Conservation (phyloP, 2,888 invertebrate species). For the Heliothis peltigera region DNA sequence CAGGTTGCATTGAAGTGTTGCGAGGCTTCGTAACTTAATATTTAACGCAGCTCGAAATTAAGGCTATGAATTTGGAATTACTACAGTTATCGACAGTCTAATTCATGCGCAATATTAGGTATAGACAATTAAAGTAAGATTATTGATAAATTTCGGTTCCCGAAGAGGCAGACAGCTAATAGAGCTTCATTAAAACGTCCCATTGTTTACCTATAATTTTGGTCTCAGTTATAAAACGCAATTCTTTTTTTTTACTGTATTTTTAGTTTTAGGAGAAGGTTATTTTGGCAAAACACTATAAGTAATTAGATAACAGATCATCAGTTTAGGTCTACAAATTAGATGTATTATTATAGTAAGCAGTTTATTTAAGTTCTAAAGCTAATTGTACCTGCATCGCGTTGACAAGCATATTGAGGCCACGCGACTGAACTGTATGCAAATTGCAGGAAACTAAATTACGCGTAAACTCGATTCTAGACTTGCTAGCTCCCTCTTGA, state of each 20-base stretch:
- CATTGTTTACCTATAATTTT: too few species aligned
- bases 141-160: too few species aligned
- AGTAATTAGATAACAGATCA: too few species aligned
- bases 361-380: slow-evolving; percentile 19
- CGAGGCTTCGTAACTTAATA: slow-evolving; percentile 1
- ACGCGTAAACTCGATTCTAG: not conserved
- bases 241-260: too few species aligned
- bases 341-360: not conserved
- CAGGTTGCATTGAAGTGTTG: slow-evolving; percentile 20
- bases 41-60: not conserved
- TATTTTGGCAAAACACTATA: too few species aligned
- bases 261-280: too few species aligned
- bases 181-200: too few species aligned
- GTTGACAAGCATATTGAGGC: slow-evolving; percentile 35
- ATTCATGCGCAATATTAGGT: too few species aligned
- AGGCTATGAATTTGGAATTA: not conserved
- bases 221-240: too few species aligned
- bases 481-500: not conserved
- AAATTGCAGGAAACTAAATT: slow-evolving; percentile 27
- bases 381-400: slow-evolving; percentile 17
- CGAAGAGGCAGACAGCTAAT: too few species aligned
- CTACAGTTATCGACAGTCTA: too few species aligned
- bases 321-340: not conserved
- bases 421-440: slow-evolving; percentile 12
- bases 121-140: too few species aligned